These are phyloP conservation scores for Pelagia noctiluca DNA, from an alignment of 30 jellyfish, hydroid and myxozoan species.

Conservation along the genomic window DNA sequence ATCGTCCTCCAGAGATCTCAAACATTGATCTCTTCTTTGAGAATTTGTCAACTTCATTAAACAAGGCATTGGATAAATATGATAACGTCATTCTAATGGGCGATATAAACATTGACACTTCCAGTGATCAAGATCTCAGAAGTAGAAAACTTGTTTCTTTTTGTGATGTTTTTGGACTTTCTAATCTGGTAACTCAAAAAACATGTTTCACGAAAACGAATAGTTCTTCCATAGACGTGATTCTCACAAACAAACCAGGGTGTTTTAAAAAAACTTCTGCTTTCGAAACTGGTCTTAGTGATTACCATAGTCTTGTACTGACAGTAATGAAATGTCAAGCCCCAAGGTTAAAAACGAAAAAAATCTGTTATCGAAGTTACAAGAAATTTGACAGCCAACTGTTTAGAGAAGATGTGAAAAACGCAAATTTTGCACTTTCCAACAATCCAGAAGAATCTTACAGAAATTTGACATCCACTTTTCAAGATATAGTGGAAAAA, in stretches of 20 bases:
- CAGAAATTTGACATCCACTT: neutral
- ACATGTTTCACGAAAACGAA: neutral
- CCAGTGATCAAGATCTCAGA: neutral
- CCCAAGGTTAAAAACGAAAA: conserved; percentile 23
- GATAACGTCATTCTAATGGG: neutral
- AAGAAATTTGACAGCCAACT: conserved; percentile 1
- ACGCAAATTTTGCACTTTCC: neutral
- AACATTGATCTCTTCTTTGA: neutral
- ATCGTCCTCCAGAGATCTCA: conserved; percentile 5
- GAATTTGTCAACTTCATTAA: neutral
- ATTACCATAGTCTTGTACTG: conserved; percentile 26
- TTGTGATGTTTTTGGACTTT: neutral
- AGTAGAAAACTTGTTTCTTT: neutral
- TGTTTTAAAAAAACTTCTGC: conserved; percentile 35
- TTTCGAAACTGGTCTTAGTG: conserved; percentile 50
- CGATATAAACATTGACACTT: neutral
- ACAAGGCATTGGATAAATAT: neutral
- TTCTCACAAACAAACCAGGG: conserved; percentile 30
- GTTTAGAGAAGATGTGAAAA: conserved; percentile 2
- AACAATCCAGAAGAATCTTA: neutral
- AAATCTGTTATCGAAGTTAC: conserved; percentile 15
- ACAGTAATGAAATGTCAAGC: conserved; percentile 22
- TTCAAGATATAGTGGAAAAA: conserved; percentile 24
- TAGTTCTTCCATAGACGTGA: conserved; percentile 25
- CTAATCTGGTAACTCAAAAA: neutral